Evolutionary conservation across 2,888 invertebrate species (phyloP).

Genomic region (Apeira syringaria): DNA sequence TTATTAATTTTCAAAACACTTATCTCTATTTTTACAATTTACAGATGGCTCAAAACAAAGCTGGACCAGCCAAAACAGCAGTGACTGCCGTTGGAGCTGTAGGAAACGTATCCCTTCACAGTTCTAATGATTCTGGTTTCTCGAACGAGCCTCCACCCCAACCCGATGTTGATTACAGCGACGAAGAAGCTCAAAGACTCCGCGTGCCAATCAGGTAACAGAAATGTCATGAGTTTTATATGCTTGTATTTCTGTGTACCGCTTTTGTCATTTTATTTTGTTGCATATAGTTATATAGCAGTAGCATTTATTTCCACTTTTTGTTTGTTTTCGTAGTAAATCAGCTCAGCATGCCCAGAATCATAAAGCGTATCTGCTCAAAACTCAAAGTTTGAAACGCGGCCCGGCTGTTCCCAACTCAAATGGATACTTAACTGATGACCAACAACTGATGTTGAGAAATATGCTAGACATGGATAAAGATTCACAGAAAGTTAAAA

Average conservation of each 20-base stretch:
- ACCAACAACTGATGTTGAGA: constrained; percentile 77
- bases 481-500: constrained; percentile 87
- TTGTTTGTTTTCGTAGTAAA: constrained; percentile 71
- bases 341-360: constrained; percentile 61
- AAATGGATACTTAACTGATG: constrained; percentile 81
- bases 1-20: too few relatives aligned
- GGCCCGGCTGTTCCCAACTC: constrained; percentile 58
- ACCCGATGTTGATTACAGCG: constrained; percentile 95
- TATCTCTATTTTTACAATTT: too few relatives aligned
- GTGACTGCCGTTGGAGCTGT: constrained; percentile 79
- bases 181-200: constrained; percentile 89
- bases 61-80: constrained; percentile 73
- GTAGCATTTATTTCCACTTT: constrained; percentile 45
- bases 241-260: constrained; percentile 1
- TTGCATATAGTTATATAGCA: constrained; percentile 50
- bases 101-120: constrained; percentile 91
- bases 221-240: neutral
- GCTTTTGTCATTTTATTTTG: constrained; percentile 33
- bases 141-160: constrained; percentile 95
- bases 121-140: constrained; percentile 96
- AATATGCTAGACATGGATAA: constrained; percentile 82
- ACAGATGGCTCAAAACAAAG: constrained; percentile 71
- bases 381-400: constrained; percentile 76
- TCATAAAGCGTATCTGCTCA: constrained; percentile 69
- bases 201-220: constrained; percentile 85